These are phyloP conservation scores for Hydra vulgaris DNA, from an alignment of 30 jellyfish, hydroid and myxozoan genomes.

Conservation along the genomic window DNA sequence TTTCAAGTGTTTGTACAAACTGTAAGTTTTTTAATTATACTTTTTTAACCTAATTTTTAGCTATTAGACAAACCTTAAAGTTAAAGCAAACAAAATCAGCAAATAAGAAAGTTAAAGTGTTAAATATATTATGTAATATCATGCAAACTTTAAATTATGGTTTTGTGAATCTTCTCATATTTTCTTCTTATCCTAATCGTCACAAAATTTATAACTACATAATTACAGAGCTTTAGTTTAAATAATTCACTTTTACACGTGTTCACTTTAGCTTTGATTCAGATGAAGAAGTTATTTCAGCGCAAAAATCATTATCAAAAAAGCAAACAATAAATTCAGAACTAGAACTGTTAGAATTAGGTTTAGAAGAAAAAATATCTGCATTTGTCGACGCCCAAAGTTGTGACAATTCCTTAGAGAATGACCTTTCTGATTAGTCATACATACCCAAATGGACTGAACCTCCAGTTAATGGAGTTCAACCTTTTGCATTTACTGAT, in stretches of 20 bases:
- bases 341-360: neutral
- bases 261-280: neutral
- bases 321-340: neutral
- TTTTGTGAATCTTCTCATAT: no score
- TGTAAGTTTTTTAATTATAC: no score
- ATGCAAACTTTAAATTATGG: no score
- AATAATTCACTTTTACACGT: slow-evolving; percentile 6
- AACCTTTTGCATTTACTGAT: neutral
- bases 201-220: neutral
- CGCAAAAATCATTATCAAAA: neutral
- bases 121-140: no score
- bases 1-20: no score
- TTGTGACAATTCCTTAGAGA: neutral
- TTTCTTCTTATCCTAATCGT: no score
- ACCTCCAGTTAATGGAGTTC: slow-evolving; percentile 1
- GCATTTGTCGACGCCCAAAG: neutral
- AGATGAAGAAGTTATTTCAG: neutral
- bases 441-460: slow-evolving; percentile 15
- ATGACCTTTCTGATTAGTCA: neutral
- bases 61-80: no score
- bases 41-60: no score
- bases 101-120: no score
- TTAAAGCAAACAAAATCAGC: no score
- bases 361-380: neutral
- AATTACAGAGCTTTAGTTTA: neutral